Conservation (phyloP, 2,797 vertebrate genomes). For the Hapalemur alaotrensis region DNA sequence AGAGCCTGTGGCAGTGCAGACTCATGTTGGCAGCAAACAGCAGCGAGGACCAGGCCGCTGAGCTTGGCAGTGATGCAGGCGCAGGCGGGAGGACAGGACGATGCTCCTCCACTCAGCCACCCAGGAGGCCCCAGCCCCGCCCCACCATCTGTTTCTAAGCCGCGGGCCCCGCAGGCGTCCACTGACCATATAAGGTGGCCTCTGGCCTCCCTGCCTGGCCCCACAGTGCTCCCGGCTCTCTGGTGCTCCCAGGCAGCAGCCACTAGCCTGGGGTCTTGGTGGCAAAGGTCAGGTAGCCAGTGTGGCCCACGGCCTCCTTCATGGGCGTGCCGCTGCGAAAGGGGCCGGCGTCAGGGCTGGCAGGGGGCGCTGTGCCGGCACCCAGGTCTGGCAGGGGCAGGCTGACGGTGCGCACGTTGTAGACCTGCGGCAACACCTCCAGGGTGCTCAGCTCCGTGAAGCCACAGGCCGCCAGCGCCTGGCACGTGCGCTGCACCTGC, state of each 20-base stretch:
- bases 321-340: constrained; percentile 91
- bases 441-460: constrained; percentile 94
- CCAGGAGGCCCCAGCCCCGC: background rate
- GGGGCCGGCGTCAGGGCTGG: constrained; percentile 79
- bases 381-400: constrained; percentile 94
- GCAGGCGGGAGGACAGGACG: background rate
- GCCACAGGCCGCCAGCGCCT: constrained; percentile 87
- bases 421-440: constrained; percentile 93
- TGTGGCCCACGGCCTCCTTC: constrained; percentile 94
- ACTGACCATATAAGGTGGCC: constrained; percentile 46
- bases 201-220: background rate
- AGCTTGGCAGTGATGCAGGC: fast-evolving
- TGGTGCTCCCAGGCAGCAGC: background rate
- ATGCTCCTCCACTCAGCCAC: background rate
- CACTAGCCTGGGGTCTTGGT: constrained; percentile 91
- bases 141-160: background rate
- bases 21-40: background rate
- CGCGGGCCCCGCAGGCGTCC: background rate
- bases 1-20: background rate
- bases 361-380: constrained; percentile 61
- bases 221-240: fast-evolving
- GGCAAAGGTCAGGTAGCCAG: constrained; percentile 97
- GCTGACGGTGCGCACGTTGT: constrained; percentile 91
- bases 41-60: background rate
- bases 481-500: constrained; percentile 96